Evolutionary conservation across 1,140 invertebrate genomes (phyloP), one percentile per base, ranked within the genome.

Genomic region (Araneus ventricosus): DNA sequence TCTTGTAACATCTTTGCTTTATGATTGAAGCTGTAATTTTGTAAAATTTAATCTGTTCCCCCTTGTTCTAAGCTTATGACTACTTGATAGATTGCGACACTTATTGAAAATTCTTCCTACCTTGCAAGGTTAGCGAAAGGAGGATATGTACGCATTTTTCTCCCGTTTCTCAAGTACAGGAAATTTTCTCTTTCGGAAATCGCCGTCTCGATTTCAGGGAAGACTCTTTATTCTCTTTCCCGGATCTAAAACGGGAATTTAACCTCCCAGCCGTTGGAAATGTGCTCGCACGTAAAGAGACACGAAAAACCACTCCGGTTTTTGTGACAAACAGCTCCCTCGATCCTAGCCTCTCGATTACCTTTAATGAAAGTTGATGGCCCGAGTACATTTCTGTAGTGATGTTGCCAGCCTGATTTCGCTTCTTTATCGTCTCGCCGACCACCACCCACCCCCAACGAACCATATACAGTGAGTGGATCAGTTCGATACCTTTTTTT

Each of bases 251-350:
- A 67, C 70, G 70, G 67, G 59, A 79, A 89, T 27, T 89, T 89
- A 89, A 89, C 88, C 88, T 89, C 59, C 37, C 37, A 24, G 34
- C 63, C 63, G 88, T 79, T 34, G 45, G 88, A 79, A 88, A 86
- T 88, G 87, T 88, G 61, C 87, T 88, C 37, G 34, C 45, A 59
- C 86, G 63, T 57, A 80, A 84, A 90, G 88, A 67, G 70, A 91
- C 89, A 91, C 80, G 82, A 61, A 92, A 92, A 86, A 86, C 90
- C 90, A 92, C 90, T 92, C 82, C 90, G 61, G 90, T 92, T 86
- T 92, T 92, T 92, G 90, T 86, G 90, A 92, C 90, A 92, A 92
- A 92, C 90, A 86, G 61, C 90, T 70, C 90, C 82, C 82, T 86
- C 80, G 80, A 52, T 37, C 61, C 82, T 70, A 75, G 67, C 80